Base-by-base conservation (phyloP, 2,797 vertebrate species). In the Gymnodraco acuticeps region DNA sequence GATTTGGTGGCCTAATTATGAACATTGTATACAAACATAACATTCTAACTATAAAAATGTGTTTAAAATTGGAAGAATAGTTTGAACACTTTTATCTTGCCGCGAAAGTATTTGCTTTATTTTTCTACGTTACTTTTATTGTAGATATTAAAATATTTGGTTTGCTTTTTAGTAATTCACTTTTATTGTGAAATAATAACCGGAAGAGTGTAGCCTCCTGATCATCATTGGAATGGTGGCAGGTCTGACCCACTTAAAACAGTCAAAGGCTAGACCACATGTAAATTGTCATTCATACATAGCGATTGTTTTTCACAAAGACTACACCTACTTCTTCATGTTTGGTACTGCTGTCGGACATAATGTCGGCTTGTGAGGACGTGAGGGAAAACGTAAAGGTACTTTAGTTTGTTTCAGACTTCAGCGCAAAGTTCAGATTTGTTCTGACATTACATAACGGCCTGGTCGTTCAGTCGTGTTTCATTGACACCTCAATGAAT, bases 301-400 rank as follows among this genome's bases (percentile, higher is more conserved):
- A 13, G 0, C 12, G 5, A 3, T 14, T 56, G 10, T 10, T 7
- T 19, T n/a, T 33, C 15, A 15, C 5, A 19, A 0, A 46, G 8
- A 42, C 1, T 12, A 4, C 1, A 62, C 33, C 0, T 15, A 19
- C 45, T 38, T 48, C n/a, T 47, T 17, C 20, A 5, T 16, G 12
- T 7, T 20, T 58, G 1, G 15, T 45, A 11, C 19, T 5, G 12
- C 8, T 14, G 17, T 48, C 2, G 2, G 45, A 64, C 38, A 8
- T 1, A 50, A 91, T 91, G 85, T 53, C 50, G 38, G 73, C 56
- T 45, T 14, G 6, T 43, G 80, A 82, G 13, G 77, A 88, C 38
- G 84, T 91, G 61, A 67, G 83, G 3, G 83, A 90, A 23, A 88
- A 78, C 5, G 85, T 92, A 13, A 90, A 92, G 90, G 91, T 92